A percentile compares a stretch with the other conserved stretches of the same genome.
These are phyloP conservation scores for Melanaphis sacchari DNA, from an alignment of 1,140 invertebrate genomes.

Conservation along the genomic window DNA sequence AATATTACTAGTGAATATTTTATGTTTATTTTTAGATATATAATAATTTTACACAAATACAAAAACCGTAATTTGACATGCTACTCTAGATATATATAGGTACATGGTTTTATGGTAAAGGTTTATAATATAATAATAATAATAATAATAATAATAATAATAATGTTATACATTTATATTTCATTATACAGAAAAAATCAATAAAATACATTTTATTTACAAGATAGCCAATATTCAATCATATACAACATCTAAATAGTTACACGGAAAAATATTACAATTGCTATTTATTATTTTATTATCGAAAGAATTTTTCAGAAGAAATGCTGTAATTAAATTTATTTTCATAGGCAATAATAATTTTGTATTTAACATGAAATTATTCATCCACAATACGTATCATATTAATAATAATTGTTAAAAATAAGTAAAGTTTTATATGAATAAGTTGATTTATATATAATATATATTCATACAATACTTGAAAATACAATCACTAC, in stretches of 20 bases:
- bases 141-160: slow-evolving; percentile 34
- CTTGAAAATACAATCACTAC: slow-evolving; percentile 39
- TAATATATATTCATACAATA: slow-evolving; percentile 28
- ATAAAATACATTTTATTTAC: slow-evolving; percentile 55
- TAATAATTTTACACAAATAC: slow-evolving; percentile 53
- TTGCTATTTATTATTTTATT: neutral
- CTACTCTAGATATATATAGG: slow-evolving; percentile 37
- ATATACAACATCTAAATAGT: slow-evolving; percentile 45
- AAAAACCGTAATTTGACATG: slow-evolving; percentile 50
- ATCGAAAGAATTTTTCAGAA: neutral
- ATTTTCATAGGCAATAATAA: neutral
- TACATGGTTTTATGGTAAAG: slow-evolving; percentile 41
- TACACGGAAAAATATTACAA: slow-evolving; percentile 36
- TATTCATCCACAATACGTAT: neutral
- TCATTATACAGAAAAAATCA: slow-evolving; percentile 34
- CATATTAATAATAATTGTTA: neutral
- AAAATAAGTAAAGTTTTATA: neutral
- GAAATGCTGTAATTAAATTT: neutral
- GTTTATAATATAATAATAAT: slow-evolving; percentile 31
- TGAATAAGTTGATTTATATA: slow-evolving; percentile 31
- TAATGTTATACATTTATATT: slow-evolving; percentile 49
- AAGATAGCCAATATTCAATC: slow-evolving; percentile 35
- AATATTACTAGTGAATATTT: slow-evolving; percentile 47
- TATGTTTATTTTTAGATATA: slow-evolving; percentile 47
- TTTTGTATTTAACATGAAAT: neutral